These are phyloP conservation scores for Crepidodera aurea DNA, from an alignment of 2,888 invertebrate species.

Conservation along the genomic window DNA sequence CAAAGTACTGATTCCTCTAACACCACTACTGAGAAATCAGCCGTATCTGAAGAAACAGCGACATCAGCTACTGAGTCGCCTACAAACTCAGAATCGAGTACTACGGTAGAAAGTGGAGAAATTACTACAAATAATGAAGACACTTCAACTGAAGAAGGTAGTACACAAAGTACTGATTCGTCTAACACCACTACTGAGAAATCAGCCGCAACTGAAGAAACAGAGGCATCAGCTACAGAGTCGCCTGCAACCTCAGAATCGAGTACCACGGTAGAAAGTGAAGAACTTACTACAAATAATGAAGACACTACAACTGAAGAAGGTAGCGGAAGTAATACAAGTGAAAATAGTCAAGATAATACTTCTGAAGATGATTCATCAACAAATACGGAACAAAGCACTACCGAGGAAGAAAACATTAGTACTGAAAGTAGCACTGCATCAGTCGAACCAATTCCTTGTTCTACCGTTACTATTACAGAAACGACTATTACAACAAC, in stretches of 20 bases:
- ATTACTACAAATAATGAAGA: neutral
- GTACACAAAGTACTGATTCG: neutral
- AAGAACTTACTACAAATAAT: neutral
- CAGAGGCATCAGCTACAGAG: neutral
- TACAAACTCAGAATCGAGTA: neutral
- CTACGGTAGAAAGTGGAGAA: neutral
- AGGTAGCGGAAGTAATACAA: neutral
- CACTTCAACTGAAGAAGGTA: neutral
- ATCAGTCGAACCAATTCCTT: neutral
- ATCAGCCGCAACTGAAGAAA: neutral
- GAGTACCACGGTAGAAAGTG: neutral
- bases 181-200: neutral
- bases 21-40: neutral
- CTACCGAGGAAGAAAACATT: neutral
- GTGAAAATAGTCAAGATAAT: neutral
- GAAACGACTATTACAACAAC: constrained; percentile 5
- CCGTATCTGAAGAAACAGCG: neutral
- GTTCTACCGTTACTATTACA: constrained; percentile 4
- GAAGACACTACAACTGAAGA: neutral
- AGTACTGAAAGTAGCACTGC: neutral
- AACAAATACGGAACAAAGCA: neutral
- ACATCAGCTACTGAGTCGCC: neutral
- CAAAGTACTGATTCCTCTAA: neutral
- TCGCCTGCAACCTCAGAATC: neutral
- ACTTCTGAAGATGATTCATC: neutral